Evolutionary conservation across 2,888 invertebrate genomes (phyloP).

Genomic region (Reticulitermes lucifugus): DNA sequence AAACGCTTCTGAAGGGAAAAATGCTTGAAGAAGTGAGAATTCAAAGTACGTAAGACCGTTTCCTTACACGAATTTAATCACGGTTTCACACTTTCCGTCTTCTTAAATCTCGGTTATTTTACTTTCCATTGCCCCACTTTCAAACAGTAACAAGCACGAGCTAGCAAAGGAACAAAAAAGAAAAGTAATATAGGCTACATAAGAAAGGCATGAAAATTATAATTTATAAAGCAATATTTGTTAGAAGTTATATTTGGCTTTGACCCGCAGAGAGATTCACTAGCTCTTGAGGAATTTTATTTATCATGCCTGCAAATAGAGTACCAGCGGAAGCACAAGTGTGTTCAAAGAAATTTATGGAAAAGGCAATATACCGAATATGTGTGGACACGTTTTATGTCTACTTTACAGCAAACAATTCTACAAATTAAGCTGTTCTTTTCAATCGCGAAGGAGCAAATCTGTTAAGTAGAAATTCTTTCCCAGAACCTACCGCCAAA

Average conservation of each 20-base stretch:
- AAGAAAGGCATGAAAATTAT: neutral
- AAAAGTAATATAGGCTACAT: neutral
- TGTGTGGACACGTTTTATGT: too few species aligned
- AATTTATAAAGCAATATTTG: slow-evolving; percentile 21
- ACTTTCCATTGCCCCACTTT: neutral
- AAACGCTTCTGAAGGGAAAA: neutral
- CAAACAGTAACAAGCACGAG: slow-evolving; percentile 12
- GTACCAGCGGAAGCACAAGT: neutral
- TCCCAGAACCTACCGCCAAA: too few species aligned
- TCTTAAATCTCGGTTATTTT: neutral
- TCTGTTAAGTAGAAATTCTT: too few species aligned
- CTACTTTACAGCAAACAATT: too few species aligned
- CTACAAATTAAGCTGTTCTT: too few species aligned
- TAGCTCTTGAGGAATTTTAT: neutral
- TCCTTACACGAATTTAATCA: neutral
- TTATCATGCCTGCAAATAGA: neutral
- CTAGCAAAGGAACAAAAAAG: neutral
- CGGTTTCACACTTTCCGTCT: neutral
- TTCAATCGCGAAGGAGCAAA: too few species aligned
- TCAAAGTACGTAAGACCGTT: neutral
- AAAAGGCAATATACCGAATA: too few species aligned
- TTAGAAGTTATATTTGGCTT: slow-evolving; percentile 1
- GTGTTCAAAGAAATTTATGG: neutral
- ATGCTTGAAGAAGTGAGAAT: too few species aligned
- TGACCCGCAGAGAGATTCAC: slow-evolving; percentile 10